Percentiles rank a stretch among this genome's conserved stretches.
Evolutionary conservation across 2,113 vertebrate genomes (phyloP).

Genomic region (Paramormyrops kingsleyae): DNA sequence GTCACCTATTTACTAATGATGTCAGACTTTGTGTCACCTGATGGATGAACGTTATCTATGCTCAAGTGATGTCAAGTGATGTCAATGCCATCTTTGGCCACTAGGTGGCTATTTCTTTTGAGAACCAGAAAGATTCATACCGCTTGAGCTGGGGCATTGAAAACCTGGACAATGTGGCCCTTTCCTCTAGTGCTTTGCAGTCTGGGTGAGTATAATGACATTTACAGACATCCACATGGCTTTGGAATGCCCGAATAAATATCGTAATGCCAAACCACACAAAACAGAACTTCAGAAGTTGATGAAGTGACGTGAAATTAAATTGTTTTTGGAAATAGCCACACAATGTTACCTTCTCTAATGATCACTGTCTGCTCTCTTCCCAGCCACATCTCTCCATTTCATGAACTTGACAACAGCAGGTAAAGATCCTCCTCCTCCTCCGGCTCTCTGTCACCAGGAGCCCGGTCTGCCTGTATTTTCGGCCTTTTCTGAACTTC

Average conservation of each 20-base stretch:
- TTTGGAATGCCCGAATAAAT: neutral
- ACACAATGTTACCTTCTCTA: slow-evolving; percentile 33
- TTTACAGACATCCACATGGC: neutral
- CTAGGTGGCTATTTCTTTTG: slow-evolving; percentile 77
- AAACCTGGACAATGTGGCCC: slow-evolving; percentile 88
- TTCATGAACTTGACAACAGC: slow-evolving; percentile 97
- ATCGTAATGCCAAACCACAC: neutral
- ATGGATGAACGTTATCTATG: neutral
- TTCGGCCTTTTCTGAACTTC: neutral
- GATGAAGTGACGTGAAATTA: neutral
- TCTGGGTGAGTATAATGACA: slow-evolving; percentile 74
- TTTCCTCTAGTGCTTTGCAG: slow-evolving; percentile 88
- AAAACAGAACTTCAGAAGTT: neutral
- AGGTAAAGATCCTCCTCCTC: slow-evolving; percentile 76
- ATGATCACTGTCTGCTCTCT: slow-evolving; percentile 67
- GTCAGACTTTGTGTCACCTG: neutral
- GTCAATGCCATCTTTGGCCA: neutral
- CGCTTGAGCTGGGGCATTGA: slow-evolving; percentile 91
- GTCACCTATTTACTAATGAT: neutral
- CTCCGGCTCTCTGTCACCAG: neutral
- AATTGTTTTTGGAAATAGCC: neutral
- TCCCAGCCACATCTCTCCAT: slow-evolving; percentile 88
- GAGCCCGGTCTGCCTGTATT: neutral
- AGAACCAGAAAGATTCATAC: slow-evolving; percentile 79
- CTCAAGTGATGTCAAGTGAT: neutral